These are phyloP conservation scores for Nixonia krombeini DNA, from an alignment of 1,140 invertebrate species.

Conservation along the genomic window DNA sequence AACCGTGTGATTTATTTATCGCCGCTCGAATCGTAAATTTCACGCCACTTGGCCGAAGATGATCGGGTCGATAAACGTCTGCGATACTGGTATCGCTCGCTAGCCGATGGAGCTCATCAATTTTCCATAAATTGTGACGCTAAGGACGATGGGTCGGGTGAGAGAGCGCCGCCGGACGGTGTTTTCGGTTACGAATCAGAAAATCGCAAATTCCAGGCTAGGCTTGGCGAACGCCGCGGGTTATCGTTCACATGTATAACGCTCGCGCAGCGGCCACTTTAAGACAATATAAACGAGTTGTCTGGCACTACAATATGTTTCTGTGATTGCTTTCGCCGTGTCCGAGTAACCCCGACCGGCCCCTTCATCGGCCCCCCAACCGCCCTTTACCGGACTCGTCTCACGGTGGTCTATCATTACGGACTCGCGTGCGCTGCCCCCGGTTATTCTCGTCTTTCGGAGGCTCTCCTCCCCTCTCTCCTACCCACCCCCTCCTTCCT, in stretches of 20 bases:
- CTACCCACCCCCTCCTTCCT: not conserved
- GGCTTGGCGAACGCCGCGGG: constrained; percentile 5
- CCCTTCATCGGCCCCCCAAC: too few relatives aligned
- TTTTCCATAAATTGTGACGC: constrained; percentile 42
- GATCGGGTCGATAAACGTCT: constrained; percentile 27
- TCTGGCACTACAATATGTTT: constrained; percentile 39
- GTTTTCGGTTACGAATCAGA: constrained; percentile 6
- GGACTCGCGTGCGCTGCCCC: constrained; percentile 69
- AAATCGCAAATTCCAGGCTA: constrained; percentile 3
- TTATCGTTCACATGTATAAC: constrained; percentile 27
- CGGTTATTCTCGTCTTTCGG: constrained; percentile 67
- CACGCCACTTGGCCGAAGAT: constrained; percentile 21
- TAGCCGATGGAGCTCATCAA: too few relatives aligned
- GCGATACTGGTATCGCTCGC: constrained; percentile 11
- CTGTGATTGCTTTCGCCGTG: constrained; percentile 31
- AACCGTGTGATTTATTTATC: too few relatives aligned
- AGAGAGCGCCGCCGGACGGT: constrained; percentile 14
- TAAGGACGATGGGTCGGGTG: constrained; percentile 39
- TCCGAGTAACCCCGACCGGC: not conserved
- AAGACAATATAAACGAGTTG: constrained; percentile 47
- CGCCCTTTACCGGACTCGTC: constrained; percentile 19
- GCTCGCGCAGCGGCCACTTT: constrained; percentile 2
- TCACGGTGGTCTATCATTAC: constrained; percentile 66
- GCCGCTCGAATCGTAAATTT: constrained; percentile 29
- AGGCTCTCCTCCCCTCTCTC: constrained; percentile 35